These are phyloP conservation scores for Homalodisca vitripennis DNA, from an alignment of 1,140 invertebrate species.

Conservation along the genomic window DNA sequence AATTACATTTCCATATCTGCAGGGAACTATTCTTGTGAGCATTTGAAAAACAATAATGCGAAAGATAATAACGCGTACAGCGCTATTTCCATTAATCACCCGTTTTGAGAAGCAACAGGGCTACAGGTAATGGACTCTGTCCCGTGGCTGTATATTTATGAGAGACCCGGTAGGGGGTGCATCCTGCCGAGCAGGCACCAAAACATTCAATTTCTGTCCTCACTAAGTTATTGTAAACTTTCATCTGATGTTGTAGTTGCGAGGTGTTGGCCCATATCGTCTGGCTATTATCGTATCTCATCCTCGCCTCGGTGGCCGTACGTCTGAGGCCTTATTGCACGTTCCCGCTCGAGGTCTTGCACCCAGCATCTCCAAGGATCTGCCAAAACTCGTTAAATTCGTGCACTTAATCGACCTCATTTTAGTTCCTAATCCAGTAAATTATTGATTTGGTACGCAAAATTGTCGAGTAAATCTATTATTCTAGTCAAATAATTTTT, in stretches of 20 bases:
- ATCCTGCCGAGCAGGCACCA: not conserved
- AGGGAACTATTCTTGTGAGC: not conserved
- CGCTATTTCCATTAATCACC: too few relatives aligned
- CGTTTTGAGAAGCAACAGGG: not conserved
- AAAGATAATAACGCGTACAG: too few relatives aligned
- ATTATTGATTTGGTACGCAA: too few relatives aligned
- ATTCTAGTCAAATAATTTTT: too few relatives aligned
- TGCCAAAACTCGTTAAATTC: too few relatives aligned
- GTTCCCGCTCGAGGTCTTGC: too few relatives aligned
- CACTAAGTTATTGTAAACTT: constrained; percentile 9
- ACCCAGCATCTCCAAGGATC: too few relatives aligned
- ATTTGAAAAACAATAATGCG: constrained; percentile 20
- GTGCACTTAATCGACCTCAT: too few relatives aligned
- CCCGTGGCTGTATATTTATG: not conserved
- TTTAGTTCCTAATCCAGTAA: too few relatives aligned
- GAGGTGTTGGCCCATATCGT: constrained; percentile 9
- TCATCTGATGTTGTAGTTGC: not conserved
- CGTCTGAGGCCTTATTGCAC: too few relatives aligned
- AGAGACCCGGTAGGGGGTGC: constrained; percentile 2
- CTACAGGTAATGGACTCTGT: constrained; percentile 1
- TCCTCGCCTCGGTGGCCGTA: not conserved
- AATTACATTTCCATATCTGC: constrained; percentile 8
- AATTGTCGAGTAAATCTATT: too few relatives aligned
- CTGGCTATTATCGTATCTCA: not conserved
- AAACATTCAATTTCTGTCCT: constrained; percentile 26